Evolutionary conservation across 1,140 invertebrate species (phyloP).

Genomic region (Orchestia grillus): DNA sequence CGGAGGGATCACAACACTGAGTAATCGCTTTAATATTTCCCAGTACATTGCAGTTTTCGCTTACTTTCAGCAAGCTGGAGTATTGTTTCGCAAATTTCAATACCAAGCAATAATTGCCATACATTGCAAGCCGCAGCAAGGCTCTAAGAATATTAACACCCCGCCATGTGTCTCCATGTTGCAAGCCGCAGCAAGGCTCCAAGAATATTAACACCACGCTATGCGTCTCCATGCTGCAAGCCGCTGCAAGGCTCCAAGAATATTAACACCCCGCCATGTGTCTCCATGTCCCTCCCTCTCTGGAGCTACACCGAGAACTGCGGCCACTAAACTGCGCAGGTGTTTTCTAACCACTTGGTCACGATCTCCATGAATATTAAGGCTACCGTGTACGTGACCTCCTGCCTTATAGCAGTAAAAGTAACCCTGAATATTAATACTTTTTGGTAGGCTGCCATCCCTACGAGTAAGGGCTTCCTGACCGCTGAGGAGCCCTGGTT

Average conservation of each 20-base stretch:
- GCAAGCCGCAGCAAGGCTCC: not conserved
- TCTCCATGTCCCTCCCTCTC: not conserved
- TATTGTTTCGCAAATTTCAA: too few species aligned
- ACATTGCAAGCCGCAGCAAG: not conserved
- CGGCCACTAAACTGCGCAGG: not conserved
- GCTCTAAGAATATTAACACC: not conserved
- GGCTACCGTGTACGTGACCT: not conserved
- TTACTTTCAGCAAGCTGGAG: too few species aligned
- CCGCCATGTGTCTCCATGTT: not conserved
- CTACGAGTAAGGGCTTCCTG: not conserved
- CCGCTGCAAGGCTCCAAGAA: not conserved
- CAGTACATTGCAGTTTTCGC: too few species aligned
- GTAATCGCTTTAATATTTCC: too few species aligned
- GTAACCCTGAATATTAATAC: conserved; percentile 36
- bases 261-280: not conserved
- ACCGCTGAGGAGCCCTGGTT: not conserved
- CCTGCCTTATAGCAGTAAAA: not conserved
- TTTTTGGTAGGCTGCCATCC: not conserved
- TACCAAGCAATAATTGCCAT: too few species aligned
- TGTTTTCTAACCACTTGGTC: not conserved
- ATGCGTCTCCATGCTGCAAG: not conserved
- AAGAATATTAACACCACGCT: not conserved
- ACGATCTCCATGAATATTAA: not conserved
- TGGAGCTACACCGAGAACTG: too few species aligned
- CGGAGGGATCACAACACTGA: too few species aligned